Conservation (phyloP, 2,888 invertebrate genomes). For the Leucophenga montana region DNA sequence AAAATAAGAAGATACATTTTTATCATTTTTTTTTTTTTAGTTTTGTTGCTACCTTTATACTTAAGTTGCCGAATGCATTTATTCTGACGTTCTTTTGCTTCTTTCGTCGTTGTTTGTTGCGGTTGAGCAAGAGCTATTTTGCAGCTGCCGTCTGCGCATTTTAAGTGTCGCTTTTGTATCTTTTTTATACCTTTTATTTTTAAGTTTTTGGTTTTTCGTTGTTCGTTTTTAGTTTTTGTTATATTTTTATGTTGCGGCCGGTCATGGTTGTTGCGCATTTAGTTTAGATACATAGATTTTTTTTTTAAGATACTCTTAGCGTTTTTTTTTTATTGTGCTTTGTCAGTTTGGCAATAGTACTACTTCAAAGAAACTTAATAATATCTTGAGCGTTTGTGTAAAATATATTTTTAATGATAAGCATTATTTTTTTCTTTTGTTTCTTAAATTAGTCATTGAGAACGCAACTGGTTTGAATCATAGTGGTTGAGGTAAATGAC, state of each 20-base stretch:
- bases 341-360: too few species aligned
- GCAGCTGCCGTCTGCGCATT: slow-evolving; percentile 63
- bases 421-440: too few species aligned
- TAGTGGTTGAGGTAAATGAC: too few species aligned
- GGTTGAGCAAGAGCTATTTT: slow-evolving; percentile 42
- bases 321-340: slow-evolving; percentile 49
- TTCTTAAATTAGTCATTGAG: too few species aligned
- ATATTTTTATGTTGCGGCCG: slow-evolving; percentile 18
- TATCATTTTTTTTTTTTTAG: background rate
- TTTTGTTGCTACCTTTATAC: slow-evolving; percentile 11
- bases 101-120: background rate
- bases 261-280: slow-evolving; percentile 19
- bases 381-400: too few species aligned
- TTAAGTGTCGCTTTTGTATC: slow-evolving; percentile 57
- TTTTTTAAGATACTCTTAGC: slow-evolving; percentile 17
- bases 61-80: background rate
- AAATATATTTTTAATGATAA: too few species aligned
- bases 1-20: slow-evolving; percentile 18
- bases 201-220: background rate
- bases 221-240: slow-evolving; percentile 42
- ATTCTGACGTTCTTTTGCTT: background rate
- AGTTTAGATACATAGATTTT: slow-evolving; percentile 8
- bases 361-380: too few species aligned
- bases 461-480: too few species aligned
- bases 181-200: slow-evolving; percentile 33